Percentiles rank a stretch among this genome's conserved stretches.
Evolutionary conservation across 2,113 vertebrate genomes (phyloP).

Genomic region (Megalops atlanticus): DNA sequence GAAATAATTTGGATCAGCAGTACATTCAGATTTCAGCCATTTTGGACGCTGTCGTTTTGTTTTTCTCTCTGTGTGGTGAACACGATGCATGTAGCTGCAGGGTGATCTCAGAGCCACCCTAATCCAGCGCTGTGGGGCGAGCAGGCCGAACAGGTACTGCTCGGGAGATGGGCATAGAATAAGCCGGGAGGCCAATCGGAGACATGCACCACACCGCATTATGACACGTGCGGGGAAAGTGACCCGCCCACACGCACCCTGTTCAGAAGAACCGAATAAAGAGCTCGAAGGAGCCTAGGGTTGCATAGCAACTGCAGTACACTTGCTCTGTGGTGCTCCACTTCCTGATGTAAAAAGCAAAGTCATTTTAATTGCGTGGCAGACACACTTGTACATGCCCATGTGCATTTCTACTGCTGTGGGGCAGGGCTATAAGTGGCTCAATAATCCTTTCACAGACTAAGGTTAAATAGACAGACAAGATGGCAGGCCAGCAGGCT

Average conservation of each 20-base stretch:
- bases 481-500: too few species aligned
- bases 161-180: not conserved
- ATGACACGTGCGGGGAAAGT: not conserved
- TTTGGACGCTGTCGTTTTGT: not conserved
- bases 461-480: too few species aligned
- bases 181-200: not conserved
- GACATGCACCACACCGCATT: not conserved
- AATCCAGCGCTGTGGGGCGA: too few species aligned
- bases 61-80: not conserved
- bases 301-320: constrained; percentile 3
- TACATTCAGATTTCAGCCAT: not conserved
- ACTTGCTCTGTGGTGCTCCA: not conserved
- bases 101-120: too few species aligned
- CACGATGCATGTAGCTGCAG: too few species aligned
- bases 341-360: not conserved
- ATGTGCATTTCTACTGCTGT: not conserved
- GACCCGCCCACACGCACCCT: not conserved
- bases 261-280: not conserved
- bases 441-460: not conserved
- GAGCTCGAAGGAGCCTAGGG: not conserved
- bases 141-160: not conserved
- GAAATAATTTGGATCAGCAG: too few species aligned
- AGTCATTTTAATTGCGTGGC: not conserved
- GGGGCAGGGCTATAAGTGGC: not conserved
- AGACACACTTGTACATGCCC: not conserved